Conservation (phyloP, 2,888 invertebrate genomes). For the Leucania comma region DNA sequence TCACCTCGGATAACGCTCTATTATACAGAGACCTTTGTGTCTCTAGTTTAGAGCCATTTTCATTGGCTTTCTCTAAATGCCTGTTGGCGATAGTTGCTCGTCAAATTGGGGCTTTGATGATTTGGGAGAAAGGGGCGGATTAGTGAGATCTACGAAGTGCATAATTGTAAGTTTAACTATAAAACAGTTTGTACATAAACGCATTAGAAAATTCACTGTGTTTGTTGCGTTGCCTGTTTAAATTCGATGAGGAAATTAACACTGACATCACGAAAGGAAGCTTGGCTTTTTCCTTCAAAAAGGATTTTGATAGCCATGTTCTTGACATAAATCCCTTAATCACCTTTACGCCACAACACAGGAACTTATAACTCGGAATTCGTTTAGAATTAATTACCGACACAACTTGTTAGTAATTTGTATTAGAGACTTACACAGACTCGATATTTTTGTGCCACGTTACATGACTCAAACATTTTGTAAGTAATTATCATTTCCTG, state of each 20-base stretch:
- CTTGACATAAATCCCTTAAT: not conserved
- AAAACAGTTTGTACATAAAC: not conserved
- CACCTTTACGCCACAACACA: not conserved
- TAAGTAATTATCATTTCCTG: constrained; percentile 44
- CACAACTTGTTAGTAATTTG: constrained; percentile 30
- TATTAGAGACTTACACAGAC: constrained; percentile 20
- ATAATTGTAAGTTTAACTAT: not conserved
- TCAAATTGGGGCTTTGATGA: constrained; percentile 50
- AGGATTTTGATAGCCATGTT: not conserved
- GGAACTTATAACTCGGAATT: not conserved
- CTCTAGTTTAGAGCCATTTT: constrained; percentile 59
- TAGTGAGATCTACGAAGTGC: constrained; percentile 10
- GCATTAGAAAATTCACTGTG: not conserved
- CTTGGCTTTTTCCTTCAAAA: not conserved
- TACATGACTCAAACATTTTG: constrained; percentile 36
- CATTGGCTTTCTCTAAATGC: constrained; percentile 60
- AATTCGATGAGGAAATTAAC: not conserved
- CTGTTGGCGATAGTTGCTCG: constrained; percentile 52
- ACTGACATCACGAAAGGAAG: not conserved
- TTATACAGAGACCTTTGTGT: constrained; percentile 66
- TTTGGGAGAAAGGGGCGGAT: constrained; percentile 10
- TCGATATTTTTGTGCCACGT: constrained; percentile 9
- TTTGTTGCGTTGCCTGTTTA: not conserved
- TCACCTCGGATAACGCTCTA: constrained; percentile 70
- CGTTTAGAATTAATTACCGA: constrained; percentile 23